Conservation (phyloP, 2,113 vertebrate species). For the Ploceus nigricollis region DNA sequence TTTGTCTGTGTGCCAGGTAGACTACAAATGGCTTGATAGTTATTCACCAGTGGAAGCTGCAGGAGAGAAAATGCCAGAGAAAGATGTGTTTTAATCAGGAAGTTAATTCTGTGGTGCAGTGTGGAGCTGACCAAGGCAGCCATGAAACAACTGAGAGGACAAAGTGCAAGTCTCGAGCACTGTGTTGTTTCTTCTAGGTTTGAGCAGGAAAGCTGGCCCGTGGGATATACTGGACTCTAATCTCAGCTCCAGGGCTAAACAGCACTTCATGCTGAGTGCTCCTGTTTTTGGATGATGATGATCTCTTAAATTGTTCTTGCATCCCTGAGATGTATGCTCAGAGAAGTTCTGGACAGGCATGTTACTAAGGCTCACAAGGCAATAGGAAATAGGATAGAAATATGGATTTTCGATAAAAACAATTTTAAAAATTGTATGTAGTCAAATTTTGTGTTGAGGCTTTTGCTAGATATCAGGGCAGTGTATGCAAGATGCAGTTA, state of each 20-base stretch:
- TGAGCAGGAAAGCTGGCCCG: fast-evolving
- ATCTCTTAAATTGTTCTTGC: not conserved
- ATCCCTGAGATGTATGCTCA: not conserved
- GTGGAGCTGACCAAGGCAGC: not conserved
- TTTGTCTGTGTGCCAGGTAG: fast-evolving
- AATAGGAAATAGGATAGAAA: not conserved
- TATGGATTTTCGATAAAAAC: not conserved
- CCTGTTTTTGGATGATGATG: not conserved
- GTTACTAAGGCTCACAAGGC: not conserved
- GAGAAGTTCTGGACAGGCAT: not conserved
- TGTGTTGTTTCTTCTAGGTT: not conserved
- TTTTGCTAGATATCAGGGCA: not conserved
- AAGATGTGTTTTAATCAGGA: not conserved
- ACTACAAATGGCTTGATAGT: not conserved
- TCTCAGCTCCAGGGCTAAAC: not conserved
- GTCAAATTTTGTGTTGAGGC: not conserved
- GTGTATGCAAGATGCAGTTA: fast-evolving
- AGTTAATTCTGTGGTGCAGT: not conserved
- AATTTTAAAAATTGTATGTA: not conserved
- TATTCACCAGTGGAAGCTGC: not conserved
- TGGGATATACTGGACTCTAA: not conserved
- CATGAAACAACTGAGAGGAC: fast-evolving
- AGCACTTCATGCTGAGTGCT: not conserved
- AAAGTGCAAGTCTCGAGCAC: not conserved
- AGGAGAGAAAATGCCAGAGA: not conserved